A percentile compares a stretch with the other conserved stretches of the same genome.
These are phyloP conservation scores for Erebia palarica DNA, from an alignment of 2,888 invertebrate genomes.

Conservation along the genomic window DNA sequence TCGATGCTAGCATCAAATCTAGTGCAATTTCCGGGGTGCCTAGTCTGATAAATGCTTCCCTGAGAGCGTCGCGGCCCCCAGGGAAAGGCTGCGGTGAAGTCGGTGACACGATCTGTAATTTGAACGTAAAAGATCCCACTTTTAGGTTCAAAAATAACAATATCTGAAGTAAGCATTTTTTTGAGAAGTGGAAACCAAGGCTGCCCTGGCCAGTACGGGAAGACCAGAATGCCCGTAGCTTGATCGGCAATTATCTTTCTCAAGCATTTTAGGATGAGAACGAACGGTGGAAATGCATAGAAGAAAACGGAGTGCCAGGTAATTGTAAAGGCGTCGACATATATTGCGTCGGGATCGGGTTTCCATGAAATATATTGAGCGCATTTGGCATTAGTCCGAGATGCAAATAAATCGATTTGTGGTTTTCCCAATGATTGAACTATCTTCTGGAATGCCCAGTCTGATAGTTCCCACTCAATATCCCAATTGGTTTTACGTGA, in stretches of 20 bases:
- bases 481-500: constrained; percentile 33
- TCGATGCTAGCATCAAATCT: neutral
- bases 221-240: neutral
- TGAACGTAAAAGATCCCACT: neutral
- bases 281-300: neutral
- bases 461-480: constrained; percentile 35
- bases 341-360: too few relatives aligned
- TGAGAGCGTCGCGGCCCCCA: neutral
- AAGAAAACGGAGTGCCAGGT: neutral
- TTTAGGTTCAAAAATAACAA: neutral
- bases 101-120: constrained; percentile 1
- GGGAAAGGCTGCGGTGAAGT: neutral
- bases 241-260: neutral
- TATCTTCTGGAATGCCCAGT: constrained; percentile 22
- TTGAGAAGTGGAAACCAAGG: neutral
- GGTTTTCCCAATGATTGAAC: constrained; percentile 12
- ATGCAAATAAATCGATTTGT: neutral
- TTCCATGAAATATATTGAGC: neutral
- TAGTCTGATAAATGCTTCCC: neutral
- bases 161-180: neutral
- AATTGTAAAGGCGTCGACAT: neutral
- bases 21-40: neutral
- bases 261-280: neutral
- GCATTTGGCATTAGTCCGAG: neutral
- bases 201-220: neutral